Conservation (phyloP, 92 coral and sea anemone species). For the Siderastrea siderea region DNA sequence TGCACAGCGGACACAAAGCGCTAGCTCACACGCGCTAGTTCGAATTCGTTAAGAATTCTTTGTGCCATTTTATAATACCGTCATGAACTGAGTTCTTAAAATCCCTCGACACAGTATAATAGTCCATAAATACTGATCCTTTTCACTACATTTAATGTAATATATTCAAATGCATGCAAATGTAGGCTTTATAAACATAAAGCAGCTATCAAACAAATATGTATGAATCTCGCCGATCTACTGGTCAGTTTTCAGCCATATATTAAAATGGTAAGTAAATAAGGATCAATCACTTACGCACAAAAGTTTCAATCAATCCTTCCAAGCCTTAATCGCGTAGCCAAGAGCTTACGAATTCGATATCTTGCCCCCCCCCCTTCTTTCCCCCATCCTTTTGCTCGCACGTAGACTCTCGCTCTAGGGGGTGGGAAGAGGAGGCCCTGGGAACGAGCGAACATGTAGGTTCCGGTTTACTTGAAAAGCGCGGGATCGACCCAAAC, state of each 20-base stretch:
- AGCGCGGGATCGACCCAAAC: too few species aligned
- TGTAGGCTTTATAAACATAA: neutral
- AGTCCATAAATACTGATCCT: neutral
- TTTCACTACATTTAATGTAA: neutral
- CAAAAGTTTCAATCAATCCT: neutral
- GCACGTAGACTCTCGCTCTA: too few species aligned
- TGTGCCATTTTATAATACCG: neutral
- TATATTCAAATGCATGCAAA: neutral
- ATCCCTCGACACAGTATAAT: neutral
- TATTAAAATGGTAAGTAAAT: neutral
- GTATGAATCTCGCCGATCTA: neutral
- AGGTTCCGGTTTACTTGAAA: too few species aligned
- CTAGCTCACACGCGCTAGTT: neutral
- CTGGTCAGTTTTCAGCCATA: slow-evolving; percentile 3
- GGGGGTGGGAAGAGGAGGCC: too few species aligned
- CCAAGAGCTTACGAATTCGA: neutral
- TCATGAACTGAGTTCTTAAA: neutral
- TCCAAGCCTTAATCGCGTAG: neutral
- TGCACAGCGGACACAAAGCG: neutral
- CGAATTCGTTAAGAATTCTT: neutral
- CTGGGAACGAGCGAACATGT: too few species aligned
- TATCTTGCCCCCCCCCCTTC: neutral
- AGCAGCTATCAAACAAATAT: neutral
- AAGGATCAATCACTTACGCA: neutral
- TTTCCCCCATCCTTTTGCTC: neutral